Base-by-base conservation (phyloP, 1,140 invertebrate genomes). In the Brachionus rotundiformis region DNA sequence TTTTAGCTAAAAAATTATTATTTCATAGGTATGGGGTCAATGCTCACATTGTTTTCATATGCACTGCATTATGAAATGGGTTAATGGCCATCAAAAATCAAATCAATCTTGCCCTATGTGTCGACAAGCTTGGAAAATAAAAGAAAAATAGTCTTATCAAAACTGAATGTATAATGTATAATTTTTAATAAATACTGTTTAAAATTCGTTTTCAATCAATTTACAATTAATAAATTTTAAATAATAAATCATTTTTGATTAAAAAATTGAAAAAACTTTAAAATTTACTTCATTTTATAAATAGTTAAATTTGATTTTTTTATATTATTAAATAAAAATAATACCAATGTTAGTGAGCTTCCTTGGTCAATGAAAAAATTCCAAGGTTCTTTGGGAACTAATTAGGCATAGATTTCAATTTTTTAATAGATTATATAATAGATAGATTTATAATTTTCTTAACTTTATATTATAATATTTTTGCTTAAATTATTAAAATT, bases 1-100 rank as follows among this genome's bases (percentile, higher is more conserved):
- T 25, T 65, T 36, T 59, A 23, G 27, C 54, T 7, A 1, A 1
- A 82, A 27, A 31, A 29, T n/a, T 65, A 82, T 71, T 23, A 3
- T 65, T 65, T 65, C 29, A 1, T 7, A 71, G 65, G 65, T 82
- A n/a, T 98, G 96, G 95, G 96, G 97, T 82, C 92, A 95, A 85
- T 99, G 97, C 88, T 96, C 95, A 1, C 97, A 99, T 90, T 98
- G 96, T 89, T 99, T 99, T 88, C 97, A 99, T 87, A 98, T 98
- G 87, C 97, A 99, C 88, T 99, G 97, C 88, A 99, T 99, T 85
- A 95, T 97, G 88, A 98, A 98, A 91, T 99, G 97, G 97, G 90
- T 98, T 44, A 94, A 98, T 85, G 76, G 76, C 25, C 94, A 95
- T 16, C 96, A 98, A 89, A 93, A 95, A 86, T 92, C 93, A 59